Evolutionary conservation across 2,888 invertebrate species (phyloP).

Genomic region (Heliconius hortense): DNA sequence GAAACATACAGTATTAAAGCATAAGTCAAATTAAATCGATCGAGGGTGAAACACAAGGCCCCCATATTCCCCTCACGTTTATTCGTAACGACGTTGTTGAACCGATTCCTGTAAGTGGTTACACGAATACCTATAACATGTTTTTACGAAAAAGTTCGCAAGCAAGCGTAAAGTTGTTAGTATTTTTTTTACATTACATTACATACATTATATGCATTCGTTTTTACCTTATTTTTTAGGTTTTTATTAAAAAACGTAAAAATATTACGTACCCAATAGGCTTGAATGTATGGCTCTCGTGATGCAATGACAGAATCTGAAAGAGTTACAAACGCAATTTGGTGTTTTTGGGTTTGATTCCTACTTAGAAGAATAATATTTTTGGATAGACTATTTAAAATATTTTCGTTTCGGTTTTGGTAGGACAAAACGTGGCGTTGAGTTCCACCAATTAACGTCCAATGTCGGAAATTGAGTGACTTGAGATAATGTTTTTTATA

Average conservation of each 20-base stretch:
- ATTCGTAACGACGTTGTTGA: conserved; percentile 12
- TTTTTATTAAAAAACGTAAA: too few relatives aligned
- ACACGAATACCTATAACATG: conserved; percentile 5
- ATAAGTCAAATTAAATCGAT: not conserved
- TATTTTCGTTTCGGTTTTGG: too few relatives aligned
- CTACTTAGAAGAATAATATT: not conserved
- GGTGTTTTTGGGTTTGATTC: too few relatives aligned
- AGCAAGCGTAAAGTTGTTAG: not conserved
- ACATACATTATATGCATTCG: too few relatives aligned
- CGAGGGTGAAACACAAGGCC: not conserved
- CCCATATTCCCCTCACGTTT: conserved; percentile 17
- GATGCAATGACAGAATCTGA: too few relatives aligned
- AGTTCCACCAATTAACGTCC: not conserved
- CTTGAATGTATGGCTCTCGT: too few relatives aligned
- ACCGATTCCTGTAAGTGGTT: conserved; percentile 14
- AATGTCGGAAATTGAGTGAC: too few relatives aligned
- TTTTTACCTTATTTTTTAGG: too few relatives aligned
- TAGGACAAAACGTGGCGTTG: not conserved
- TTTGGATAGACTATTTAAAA: too few relatives aligned
- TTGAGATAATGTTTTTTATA: too few relatives aligned
- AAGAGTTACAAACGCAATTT: too few relatives aligned
- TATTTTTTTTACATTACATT: not conserved
- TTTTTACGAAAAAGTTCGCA: not conserved
- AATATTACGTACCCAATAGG: too few relatives aligned
- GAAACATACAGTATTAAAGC: not conserved